These are phyloP conservation scores for Cynaeus angustus DNA, from an alignment of 2,888 invertebrate species.

Conservation along the genomic window DNA sequence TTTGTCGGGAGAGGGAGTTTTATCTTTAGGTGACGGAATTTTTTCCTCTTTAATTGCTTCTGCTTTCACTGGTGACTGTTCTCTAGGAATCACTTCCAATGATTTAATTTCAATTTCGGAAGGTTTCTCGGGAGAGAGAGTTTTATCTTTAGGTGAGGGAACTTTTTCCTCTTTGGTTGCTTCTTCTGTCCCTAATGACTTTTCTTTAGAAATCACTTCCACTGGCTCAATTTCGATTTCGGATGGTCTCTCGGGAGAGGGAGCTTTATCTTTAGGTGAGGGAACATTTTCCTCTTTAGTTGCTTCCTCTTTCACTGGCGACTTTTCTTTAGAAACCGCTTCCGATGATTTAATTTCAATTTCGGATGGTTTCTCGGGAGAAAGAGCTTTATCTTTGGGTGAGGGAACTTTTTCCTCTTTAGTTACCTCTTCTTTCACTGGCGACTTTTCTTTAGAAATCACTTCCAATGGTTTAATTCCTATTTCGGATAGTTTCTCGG, in stretches of 20 bases:
- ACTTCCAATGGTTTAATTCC: constrained; percentile 24
- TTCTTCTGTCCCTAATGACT: constrained; percentile 5
- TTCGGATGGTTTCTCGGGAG: too few relatives aligned
- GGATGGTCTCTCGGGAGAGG: not conserved
- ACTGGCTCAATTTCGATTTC: not conserved
- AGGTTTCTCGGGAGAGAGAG: not conserved
- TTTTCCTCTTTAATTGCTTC: constrained; percentile 53
- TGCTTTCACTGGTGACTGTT: constrained; percentile 4
- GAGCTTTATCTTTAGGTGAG: constrained; percentile 13
- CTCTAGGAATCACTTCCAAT: not conserved
- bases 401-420: constrained; percentile 7
- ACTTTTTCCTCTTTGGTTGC: constrained; percentile 1
- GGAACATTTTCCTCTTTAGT: constrained; percentile 8
- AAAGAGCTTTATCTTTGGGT: not conserved
- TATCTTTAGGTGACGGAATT: not conserved
- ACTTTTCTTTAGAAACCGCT: not conserved
- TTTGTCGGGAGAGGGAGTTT: constrained; percentile 14
- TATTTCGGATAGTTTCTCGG: constrained; percentile 3
- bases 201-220: constrained; percentile 6
- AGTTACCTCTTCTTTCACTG: constrained; percentile 20
- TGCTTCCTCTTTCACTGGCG: not conserved
- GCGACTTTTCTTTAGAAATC: constrained; percentile 15
- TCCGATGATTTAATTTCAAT: too few relatives aligned
- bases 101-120: constrained; percentile 34
- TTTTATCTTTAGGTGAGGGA: constrained; percentile 24